Percentiles rank a stretch among this genome's conserved stretches.
These are phyloP conservation scores for Tubulanus polymorphus DNA, from an alignment of 2,888 invertebrate genomes.

Conservation along the genomic window DNA sequence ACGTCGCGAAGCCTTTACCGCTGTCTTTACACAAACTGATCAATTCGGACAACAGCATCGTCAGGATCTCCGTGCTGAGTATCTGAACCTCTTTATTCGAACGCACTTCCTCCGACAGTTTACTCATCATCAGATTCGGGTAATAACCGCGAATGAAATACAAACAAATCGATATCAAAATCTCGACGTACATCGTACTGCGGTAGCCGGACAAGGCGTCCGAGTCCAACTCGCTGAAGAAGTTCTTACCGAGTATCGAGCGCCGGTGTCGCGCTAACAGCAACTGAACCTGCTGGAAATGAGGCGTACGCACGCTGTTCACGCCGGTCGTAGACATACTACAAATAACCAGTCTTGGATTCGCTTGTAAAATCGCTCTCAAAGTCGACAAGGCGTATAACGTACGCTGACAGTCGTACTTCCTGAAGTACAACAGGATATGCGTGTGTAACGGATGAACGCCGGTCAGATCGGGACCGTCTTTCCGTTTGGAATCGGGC, in stretches of 20 bases:
- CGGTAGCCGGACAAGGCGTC: conserved; percentile 69
- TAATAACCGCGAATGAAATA: conserved; percentile 78
- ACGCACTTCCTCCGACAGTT: conserved; percentile 60
- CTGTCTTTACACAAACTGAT: conserved; percentile 71
- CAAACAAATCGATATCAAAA: conserved; percentile 67
- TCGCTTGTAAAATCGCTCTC: conserved; percentile 68
- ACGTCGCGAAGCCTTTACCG: conserved; percentile 72
- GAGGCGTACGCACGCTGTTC: conserved; percentile 53
- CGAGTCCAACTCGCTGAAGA: conserved; percentile 53
- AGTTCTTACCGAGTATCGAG: conserved; percentile 67
- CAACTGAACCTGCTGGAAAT: conserved; percentile 58
- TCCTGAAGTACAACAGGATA: conserved; percentile 74
- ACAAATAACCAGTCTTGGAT: conserved; percentile 70
- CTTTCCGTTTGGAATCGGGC: conserved; percentile 20
- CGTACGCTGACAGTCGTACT: conserved; percentile 71
- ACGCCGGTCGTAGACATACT: conserved; percentile 72
- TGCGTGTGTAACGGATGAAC: conserved; percentile 78
- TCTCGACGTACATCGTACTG: conserved; percentile 77
- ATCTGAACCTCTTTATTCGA: conserved; percentile 75
- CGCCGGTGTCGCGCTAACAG: conserved; percentile 72
- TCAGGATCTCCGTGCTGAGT: conserved; percentile 70
- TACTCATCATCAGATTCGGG: conserved; percentile 63
- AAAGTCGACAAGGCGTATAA: conserved; percentile 72
- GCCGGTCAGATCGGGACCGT: conserved; percentile 34
- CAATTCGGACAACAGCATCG: conserved; percentile 68